Conservation (phyloP, 2,113 vertebrate species). For the Piaya cayana region DNA sequence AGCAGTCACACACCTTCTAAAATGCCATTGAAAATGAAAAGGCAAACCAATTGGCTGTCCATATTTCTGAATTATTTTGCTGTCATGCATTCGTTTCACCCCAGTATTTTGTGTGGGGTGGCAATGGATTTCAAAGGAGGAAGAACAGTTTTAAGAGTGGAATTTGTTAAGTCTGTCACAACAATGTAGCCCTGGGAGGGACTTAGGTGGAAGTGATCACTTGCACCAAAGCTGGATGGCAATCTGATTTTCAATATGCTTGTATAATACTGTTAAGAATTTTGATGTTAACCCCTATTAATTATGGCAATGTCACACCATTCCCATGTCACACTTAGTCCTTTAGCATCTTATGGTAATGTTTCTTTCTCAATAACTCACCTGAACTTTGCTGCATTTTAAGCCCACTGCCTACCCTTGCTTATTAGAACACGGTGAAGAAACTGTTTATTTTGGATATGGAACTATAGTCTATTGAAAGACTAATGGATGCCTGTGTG, state of each 20-base stretch:
- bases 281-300: background rate
- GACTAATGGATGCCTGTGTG: background rate
- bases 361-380: background rate
- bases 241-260: background rate
- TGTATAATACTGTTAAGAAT: background rate
- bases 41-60: background rate
- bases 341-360: background rate
- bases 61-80: background rate
- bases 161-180: background rate
- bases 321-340: background rate
- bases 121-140: background rate
- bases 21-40: background rate
- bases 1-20: background rate
- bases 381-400: background rate
- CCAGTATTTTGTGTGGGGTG: background rate
- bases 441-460: background rate
- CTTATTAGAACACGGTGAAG: background rate
- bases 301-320: fast-evolving
- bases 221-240: background rate
- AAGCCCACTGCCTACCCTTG: background rate
- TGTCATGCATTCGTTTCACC: background rate
- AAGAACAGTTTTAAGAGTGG: background rate
- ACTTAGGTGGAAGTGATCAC: background rate
- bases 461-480: background rate
- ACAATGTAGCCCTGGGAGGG: background rate